phyloP scores from a whole-genome alignment of 2,888 invertebrate genomes.

The Taphrorychus bicolor region DNA sequence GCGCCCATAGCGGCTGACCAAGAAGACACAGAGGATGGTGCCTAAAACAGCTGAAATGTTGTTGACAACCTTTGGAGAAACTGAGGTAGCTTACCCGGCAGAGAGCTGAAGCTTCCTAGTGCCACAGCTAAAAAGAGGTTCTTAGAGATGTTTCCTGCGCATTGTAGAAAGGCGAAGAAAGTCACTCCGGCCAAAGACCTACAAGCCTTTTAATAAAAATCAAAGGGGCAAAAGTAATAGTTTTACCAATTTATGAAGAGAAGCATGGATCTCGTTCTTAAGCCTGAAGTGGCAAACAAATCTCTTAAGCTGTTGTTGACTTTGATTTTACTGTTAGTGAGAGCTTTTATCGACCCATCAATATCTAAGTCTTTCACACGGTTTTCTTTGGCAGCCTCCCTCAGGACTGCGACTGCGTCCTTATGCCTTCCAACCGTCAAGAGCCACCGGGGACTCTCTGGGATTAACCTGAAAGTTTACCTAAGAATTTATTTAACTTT shows the following conservation, averaged over 20 bases:
- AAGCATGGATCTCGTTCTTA: slow-evolving; percentile 62
- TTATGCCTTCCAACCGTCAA: slow-evolving; percentile 63
- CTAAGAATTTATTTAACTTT: neutral
- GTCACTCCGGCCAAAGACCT: slow-evolving; percentile 67
- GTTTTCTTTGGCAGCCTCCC: slow-evolving; percentile 55
- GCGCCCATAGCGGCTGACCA: slow-evolving; percentile 63
- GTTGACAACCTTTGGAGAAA: neutral
- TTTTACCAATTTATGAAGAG: slow-evolving; percentile 66
- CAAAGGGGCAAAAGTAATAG: neutral
- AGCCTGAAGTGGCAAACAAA: slow-evolving; percentile 62
- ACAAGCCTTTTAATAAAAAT: slow-evolving; percentile 35
- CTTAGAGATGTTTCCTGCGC: slow-evolving; percentile 63
- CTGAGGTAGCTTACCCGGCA: slow-evolving; percentile 57
- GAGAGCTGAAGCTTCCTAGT: slow-evolving; percentile 63
- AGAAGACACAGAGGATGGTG: slow-evolving; percentile 62
- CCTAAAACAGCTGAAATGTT: slow-evolving; percentile 20
- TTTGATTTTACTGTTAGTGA: neutral
- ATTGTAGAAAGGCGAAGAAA: slow-evolving; percentile 68
- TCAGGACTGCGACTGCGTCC: slow-evolving; percentile 61
- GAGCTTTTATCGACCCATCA: neutral
- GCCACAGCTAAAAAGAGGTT: slow-evolving; percentile 65
- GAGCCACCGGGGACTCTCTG: slow-evolving; percentile 71
- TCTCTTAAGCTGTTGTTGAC: slow-evolving; percentile 54
- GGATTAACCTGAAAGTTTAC: slow-evolving; percentile 58
- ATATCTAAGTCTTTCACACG: slow-evolving; percentile 44